phyloP scores from a whole-genome alignment of 2,113 vertebrate species.

The Cisticola juncidis region DNA sequence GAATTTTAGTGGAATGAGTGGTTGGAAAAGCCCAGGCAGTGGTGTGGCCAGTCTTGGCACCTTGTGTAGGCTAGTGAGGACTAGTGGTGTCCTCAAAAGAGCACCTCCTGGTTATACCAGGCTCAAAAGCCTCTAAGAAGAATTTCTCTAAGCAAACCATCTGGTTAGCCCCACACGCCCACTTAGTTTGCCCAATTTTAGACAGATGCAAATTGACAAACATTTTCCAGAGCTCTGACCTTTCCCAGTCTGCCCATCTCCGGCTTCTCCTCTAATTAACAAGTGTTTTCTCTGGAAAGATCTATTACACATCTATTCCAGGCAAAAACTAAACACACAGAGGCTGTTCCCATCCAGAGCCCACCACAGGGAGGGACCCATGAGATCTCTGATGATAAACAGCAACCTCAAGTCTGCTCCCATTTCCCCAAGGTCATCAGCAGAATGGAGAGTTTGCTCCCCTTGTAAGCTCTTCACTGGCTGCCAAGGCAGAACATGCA shows the following conservation, averaged over 20 bases:
- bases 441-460: neutral
- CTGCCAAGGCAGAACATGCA: neutral
- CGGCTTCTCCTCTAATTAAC: neutral
- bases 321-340: neutral
- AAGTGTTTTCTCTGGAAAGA: neutral
- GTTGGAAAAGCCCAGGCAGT: neutral
- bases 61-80: neutral
- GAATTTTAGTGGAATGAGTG: neutral
- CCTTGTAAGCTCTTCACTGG: neutral
- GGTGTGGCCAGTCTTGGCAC: neutral
- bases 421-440: neutral
- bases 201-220: neutral
- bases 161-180: neutral
- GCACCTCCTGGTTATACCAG: neutral
- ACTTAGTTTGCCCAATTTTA: neutral
- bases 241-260: neutral
- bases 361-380: neutral
- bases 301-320: neutral
- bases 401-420: neutral
- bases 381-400: neutral
- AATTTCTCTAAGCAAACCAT: neutral
- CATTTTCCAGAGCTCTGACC: constrained; percentile 25
- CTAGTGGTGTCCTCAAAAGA: neutral
- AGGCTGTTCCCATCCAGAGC: neutral
- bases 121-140: neutral